These are phyloP conservation scores for Plectus sambesii DNA, from an alignment of 1,140 invertebrate species.

Conservation along the genomic window DNA sequence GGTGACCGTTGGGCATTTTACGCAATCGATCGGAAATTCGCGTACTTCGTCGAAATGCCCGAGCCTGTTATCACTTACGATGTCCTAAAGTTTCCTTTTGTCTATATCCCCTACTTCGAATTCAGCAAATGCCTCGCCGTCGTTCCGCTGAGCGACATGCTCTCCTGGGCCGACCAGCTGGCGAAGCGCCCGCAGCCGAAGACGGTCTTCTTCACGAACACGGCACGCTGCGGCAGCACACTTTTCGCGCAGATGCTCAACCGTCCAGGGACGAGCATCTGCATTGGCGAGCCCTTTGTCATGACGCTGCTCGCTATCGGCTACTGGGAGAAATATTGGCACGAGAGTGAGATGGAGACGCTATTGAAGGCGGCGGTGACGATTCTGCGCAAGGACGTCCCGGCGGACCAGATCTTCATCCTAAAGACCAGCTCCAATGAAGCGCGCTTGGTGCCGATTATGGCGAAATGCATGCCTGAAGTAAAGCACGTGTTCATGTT, in stretches of 20 bases:
- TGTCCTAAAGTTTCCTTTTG: slow-evolving; percentile 2
- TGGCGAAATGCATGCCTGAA: slow-evolving; percentile 4
- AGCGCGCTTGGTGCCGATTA: slow-evolving; percentile 9
- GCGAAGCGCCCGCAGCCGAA: slow-evolving; percentile 6
- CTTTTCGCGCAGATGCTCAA: slow-evolving; percentile 12
- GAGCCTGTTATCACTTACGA: not conserved
- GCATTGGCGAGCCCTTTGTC: slow-evolving; percentile 7
- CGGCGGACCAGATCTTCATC: slow-evolving; percentile 11
- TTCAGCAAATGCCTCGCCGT: slow-evolving; percentile 5
- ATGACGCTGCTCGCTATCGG: slow-evolving; percentile 4
- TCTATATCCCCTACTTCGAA: slow-evolving; percentile 12
- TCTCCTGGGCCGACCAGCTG: slow-evolving; percentile 3
- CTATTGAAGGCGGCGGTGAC: slow-evolving; percentile 6
- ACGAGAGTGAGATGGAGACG: slow-evolving; percentile 1
- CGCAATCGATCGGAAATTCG: slow-evolving; percentile 6
- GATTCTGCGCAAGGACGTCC: slow-evolving; percentile 11
- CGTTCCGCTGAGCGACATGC: slow-evolving; percentile 12
- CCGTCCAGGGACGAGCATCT: not conserved
- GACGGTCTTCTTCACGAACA: slow-evolving; percentile 17
- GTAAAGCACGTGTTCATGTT: slow-evolving; percentile 18
- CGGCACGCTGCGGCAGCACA: slow-evolving; percentile 13
- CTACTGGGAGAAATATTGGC: not conserved
- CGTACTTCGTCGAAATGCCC: slow-evolving; percentile 13
- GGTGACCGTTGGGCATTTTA: slow-evolving; percentile 12
- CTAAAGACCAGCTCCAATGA: slow-evolving; percentile 10